Base-by-base conservation (phyloP, 2,888 invertebrate species). In the Cheilosia scutellata region DNA sequence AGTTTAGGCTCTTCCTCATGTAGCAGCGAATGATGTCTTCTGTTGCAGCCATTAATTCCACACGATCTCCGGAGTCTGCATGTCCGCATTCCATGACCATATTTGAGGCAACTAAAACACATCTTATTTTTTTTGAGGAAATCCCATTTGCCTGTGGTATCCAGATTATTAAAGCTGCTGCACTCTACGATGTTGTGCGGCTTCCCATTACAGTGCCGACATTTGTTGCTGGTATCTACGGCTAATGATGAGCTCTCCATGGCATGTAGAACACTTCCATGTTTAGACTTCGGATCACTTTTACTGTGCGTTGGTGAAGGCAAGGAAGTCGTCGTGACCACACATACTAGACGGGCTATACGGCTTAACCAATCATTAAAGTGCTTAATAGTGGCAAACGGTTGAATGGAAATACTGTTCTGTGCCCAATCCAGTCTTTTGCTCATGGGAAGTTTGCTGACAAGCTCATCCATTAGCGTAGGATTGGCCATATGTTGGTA, bases 351-450 rank as follows among this genome's bases (percentile, higher is more conserved):
- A 20, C 66, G 11, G 13, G 66, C 76, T 5, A 60, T 31, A 4
- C n/a, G 13, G n/a, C 27, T 20, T 58, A 40, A 70, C 72, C 72
- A 72, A 11, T 51, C 62, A 29, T 62, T 57, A 29, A 79, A 79
- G n/a, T 47, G 25, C n/a, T 71, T 57, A 4, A 72, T 4, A n/a
- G 53, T 70, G 4, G 57, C 44, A n/a, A 53, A 68, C 13, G 79
- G 44, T 9, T 27, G 20, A 7, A 84, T 49, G 13, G 9, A 13
- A n/a, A 42, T 11, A 20, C 58, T 57, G 20, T 51, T 37, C 29
- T 70, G 57, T 4, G 71, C 60, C 78, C 84, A 84, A 13, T 79
- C 70, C 31, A 68, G 40, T 29, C 57, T 53, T 53, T 84, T 84
- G 9, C 63, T 63, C 75, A 58, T 75, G 25, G 79, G 79, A 40